phyloP scores from a whole-genome alignment of 1,140 invertebrate genomes.

The Holcopasites calliopsidis region DNA sequence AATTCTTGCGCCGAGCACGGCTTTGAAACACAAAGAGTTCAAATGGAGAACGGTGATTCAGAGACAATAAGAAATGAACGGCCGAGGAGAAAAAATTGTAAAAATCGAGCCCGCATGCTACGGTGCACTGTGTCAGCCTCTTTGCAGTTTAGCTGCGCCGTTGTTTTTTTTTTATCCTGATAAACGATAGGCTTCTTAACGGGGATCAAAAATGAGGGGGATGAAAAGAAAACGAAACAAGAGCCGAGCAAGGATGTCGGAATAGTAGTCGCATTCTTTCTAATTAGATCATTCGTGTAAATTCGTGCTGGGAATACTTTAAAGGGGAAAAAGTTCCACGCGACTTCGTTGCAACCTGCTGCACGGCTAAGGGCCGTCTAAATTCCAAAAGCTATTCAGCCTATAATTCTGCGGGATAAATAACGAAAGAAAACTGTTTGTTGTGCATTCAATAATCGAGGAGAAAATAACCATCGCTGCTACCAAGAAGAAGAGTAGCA shows the following conservation, averaged over 20 bases:
- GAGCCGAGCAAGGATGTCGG: neutral
- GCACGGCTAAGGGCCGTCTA: neutral
- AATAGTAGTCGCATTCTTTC: slow-evolving; percentile 1
- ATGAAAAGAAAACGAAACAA: slow-evolving; percentile 1
- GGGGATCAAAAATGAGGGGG: no score
- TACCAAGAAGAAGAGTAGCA: no score
- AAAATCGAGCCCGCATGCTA: slow-evolving; percentile 51
- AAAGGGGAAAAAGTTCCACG: neutral
- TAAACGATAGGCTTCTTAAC: neutral
- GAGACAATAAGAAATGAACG: slow-evolving; percentile 28
- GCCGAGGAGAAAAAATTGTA: slow-evolving; percentile 10
- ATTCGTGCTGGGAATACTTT: neutral
- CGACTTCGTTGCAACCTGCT: neutral
- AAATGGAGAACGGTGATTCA: neutral
- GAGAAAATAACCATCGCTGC: neutral
- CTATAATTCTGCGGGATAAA: neutral
- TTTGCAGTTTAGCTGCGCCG: slow-evolving; percentile 1
- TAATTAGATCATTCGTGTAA: neutral
- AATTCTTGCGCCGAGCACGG: neutral
- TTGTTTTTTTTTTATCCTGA: neutral
- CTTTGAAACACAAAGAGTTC: neutral
- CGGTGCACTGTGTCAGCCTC: slow-evolving; percentile 32
- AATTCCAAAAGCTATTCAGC: neutral
- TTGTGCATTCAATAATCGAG: no score
- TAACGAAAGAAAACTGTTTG: neutral